Conservation (phyloP, 35 echinoderm and acorn worm species). For the Anneissia japonica region DNA sequence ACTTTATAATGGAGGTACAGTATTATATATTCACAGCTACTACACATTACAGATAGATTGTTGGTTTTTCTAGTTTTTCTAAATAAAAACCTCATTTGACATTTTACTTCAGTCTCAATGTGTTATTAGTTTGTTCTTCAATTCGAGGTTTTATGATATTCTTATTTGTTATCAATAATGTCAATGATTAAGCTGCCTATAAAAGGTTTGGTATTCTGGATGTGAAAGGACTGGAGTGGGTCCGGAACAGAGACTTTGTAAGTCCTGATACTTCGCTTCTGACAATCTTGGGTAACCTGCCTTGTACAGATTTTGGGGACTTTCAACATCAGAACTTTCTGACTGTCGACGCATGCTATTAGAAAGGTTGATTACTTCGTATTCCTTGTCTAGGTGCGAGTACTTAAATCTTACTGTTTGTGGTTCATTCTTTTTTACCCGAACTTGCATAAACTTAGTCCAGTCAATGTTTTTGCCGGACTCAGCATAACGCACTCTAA, state of each 20-base stretch:
- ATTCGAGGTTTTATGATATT: too few relatives aligned
- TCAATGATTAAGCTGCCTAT: slow-evolving; percentile 26
- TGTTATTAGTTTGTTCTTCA: too few relatives aligned
- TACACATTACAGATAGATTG: too few relatives aligned
- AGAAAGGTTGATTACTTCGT: neutral
- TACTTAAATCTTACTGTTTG: slow-evolving; percentile 6
- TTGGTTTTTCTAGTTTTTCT: too few relatives aligned
- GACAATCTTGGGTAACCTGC: slow-evolving; percentile 6
- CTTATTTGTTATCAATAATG: too few relatives aligned
- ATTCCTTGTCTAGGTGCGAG: neutral
- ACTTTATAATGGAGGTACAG: too few relatives aligned
- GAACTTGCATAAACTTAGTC: slow-evolving; percentile 28
- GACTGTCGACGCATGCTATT: neutral
- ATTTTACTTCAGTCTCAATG: too few relatives aligned
- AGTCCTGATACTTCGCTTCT: slow-evolving; percentile 17
- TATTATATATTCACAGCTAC: too few relatives aligned
- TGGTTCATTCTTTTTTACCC: neutral
- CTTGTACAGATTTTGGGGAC: neutral
- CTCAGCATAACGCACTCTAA: slow-evolving; percentile 20
- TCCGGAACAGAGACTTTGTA: slow-evolving; percentile 18
- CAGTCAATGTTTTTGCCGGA: slow-evolving; percentile 14
- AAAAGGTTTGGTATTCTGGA: slow-evolving; percentile 26
- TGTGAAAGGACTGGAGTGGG: slow-evolving; percentile 11
- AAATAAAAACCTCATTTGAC: too few relatives aligned
- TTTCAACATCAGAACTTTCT: neutral